Evolutionary conservation across 2,797 vertebrate genomes (phyloP), one percentile per base, ranked within the genome.

Genomic region (Phaenicophaeus curvirostris): DNA sequence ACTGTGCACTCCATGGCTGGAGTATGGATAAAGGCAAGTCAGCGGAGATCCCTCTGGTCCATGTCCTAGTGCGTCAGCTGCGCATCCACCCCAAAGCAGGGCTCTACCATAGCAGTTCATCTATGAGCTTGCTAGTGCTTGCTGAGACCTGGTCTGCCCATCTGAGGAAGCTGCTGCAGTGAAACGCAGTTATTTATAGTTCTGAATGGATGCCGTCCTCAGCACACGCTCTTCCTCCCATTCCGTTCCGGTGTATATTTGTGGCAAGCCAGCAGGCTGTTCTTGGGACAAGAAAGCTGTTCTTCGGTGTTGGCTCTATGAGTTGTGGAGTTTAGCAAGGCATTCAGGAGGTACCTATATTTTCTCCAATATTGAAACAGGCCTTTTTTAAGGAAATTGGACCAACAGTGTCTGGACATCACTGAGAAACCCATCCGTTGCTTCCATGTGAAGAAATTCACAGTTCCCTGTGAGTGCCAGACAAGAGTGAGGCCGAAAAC

Each of bases 331-430:
- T 62, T 24, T 15, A 85, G 42, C 15, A 31, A 39, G 41, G n/a
- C 8, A 0, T 27, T 72, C 35, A 33, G 80, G 72, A 55, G 0
- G 2, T 65, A 77, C 37, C 35, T 8, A 0, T 4, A 62, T 46
- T 58, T 85, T 48, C 39, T 62, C 58, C 66, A 39, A 7, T 13
- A 20, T 18, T 8, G 31, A 35, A 84, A 44, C 2, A 0, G 3
- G 33, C 8, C 12, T 87, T 61, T 46, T 68, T 13, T 58, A 75
- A 88, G 63, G 58, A 16, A 84, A 57, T 14, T 15, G 35, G n/a
- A 24, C 53, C 4, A 6, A 9, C 15, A 8, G 37, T 28, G 25
- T 41, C 77, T 54, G 75, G 59, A 15, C 61, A 50, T 53, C 48
- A 4, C 53, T 19, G 61, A 77, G 59, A 68, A 74, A 35, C 21